phyloP scores from a whole-genome alignment of 2,888 invertebrate species.

The Agrotis exclamationis region DNA sequence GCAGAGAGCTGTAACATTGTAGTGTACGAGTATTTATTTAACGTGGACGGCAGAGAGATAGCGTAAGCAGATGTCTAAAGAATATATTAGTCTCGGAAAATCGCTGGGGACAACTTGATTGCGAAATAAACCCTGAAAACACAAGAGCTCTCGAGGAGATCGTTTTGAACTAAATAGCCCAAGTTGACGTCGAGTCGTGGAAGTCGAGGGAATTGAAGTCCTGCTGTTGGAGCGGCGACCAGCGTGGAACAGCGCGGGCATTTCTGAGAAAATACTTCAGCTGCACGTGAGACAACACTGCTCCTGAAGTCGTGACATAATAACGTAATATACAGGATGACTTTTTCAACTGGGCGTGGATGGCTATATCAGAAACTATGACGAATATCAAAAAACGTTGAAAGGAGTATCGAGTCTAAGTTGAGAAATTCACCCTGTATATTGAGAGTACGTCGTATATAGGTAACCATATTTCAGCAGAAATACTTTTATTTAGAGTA shows the following conservation, averaged over 20 bases:
- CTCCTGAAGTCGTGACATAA: constrained; percentile 21
- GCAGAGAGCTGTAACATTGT: constrained; percentile 10
- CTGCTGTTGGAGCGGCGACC: constrained; percentile 31
- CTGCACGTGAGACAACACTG: constrained; percentile 35
- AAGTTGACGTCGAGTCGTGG: constrained; percentile 62
- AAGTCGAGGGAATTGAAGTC: constrained; percentile 64
- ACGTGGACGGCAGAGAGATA: constrained; percentile 38
- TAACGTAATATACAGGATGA: constrained; percentile 10
- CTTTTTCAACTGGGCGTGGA: too few species aligned
- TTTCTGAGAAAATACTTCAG: constrained; percentile 53
- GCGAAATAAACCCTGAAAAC: constrained; percentile 75
- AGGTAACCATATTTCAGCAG: background rate
- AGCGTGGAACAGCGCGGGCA: constrained; percentile 28
- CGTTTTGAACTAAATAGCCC: constrained; percentile 71
- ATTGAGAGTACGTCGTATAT: background rate
- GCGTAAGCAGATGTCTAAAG: constrained; percentile 49
- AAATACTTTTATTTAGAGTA: background rate
- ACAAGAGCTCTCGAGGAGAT: constrained; percentile 70
- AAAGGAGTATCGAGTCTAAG: too few species aligned
- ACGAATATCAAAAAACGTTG: too few species aligned
- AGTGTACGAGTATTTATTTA: constrained; percentile 41
- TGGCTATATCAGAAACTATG: too few species aligned
- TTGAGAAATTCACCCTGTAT: too few species aligned
- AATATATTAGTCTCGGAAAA: constrained; percentile 57
- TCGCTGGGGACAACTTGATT: constrained; percentile 73